Percentiles rank a stretch among this genome's conserved stretches.
Evolutionary conservation across 2,888 invertebrate genomes (phyloP).

Genomic region (Stratiomys singularior): DNA sequence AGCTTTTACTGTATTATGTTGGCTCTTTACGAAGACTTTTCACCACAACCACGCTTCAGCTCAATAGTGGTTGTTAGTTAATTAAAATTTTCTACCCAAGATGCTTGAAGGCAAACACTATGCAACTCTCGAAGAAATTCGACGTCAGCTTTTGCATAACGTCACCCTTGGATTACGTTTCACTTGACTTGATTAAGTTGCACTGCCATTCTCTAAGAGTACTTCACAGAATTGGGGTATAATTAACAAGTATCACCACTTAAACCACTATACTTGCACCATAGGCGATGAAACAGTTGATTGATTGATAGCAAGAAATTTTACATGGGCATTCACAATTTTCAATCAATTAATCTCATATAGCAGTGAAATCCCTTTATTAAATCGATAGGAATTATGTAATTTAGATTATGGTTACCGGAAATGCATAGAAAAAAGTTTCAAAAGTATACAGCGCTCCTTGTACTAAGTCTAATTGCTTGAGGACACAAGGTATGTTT

Average conservation of each 20-base stretch:
- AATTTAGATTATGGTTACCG: too few relatives aligned
- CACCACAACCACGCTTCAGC: constrained; percentile 23
- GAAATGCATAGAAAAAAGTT: too few relatives aligned
- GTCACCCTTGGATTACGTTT: constrained; percentile 36
- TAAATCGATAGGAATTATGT: too few relatives aligned
- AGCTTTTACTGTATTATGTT: neutral
- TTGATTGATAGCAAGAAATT: neutral
- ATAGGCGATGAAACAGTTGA: neutral
- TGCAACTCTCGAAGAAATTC: constrained; percentile 21
- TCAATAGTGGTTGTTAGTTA: constrained; percentile 39
- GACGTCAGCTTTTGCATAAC: constrained; percentile 15
- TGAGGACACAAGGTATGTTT: too few relatives aligned
- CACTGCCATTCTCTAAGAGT: neutral
- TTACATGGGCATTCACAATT: too few relatives aligned
- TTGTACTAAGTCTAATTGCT: too few relatives aligned
- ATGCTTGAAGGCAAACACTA: neutral
- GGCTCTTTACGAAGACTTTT: neutral
- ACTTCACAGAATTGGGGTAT: neutral
- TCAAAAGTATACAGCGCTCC: too few relatives aligned
- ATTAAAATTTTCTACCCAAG: constrained; percentile 43
- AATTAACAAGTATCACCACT: constrained; percentile 2
- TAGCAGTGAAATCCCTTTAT: too few relatives aligned
- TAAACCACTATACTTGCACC: neutral
- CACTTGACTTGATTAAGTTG: constrained; percentile 38
- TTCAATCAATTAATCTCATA: too few relatives aligned